Conservation (phyloP, 2,888 invertebrate genomes). For the Clusia tigrina region DNA sequence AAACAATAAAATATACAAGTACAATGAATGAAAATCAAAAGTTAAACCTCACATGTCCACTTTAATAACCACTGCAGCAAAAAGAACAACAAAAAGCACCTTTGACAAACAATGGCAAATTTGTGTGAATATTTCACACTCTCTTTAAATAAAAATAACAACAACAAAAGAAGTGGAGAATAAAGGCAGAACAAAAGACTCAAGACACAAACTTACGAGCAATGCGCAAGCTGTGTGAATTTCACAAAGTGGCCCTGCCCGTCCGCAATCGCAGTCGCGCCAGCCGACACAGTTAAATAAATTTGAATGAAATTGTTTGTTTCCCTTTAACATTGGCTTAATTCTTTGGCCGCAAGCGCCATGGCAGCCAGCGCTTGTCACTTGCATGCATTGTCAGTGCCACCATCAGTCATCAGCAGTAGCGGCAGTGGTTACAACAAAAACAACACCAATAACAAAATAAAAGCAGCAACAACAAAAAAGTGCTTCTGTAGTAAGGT, state of each 20-base stretch:
- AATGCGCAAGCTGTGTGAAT: no score
- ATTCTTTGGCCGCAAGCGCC: neutral
- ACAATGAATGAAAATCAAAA: neutral
- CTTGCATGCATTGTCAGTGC: constrained; percentile 6
- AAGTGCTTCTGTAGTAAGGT: neutral
- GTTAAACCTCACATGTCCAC: neutral
- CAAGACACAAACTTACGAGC: constrained; percentile 48
- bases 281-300: neutral
- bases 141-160: constrained; percentile 12
- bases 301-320: constrained; percentile 8
- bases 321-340: constrained; percentile 5
- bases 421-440: constrained; percentile 23
- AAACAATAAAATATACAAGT: neutral
- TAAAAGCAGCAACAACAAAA: neutral
- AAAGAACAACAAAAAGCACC: neutral
- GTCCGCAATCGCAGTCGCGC: no score
- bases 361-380: neutral
- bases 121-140: constrained; percentile 7
- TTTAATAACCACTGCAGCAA: neutral
- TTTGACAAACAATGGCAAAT: constrained; percentile 7
- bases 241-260: constrained; percentile 17
- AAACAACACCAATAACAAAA: no score
- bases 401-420: constrained; percentile 17
- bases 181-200: constrained; percentile 42
- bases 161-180: neutral